Conservation (phyloP, 2,113 vertebrate species). For the Cyphomyrus plagiostoma region DNA sequence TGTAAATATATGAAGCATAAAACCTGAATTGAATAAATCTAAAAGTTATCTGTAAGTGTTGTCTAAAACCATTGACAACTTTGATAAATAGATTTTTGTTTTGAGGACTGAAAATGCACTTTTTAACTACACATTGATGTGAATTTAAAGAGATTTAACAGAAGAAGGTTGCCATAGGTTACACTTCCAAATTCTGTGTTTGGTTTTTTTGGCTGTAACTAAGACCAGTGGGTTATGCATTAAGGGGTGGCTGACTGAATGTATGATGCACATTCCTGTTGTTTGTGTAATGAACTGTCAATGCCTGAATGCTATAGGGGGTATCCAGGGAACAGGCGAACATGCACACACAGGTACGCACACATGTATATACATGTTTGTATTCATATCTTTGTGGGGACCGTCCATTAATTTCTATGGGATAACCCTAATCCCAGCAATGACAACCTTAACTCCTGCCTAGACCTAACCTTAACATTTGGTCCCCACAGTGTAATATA, state of each 20-base stretch:
- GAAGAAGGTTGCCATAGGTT: background rate
- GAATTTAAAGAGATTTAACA: background rate
- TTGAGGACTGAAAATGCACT: background rate
- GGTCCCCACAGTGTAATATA: background rate
- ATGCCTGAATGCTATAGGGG: background rate
- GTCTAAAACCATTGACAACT: background rate
- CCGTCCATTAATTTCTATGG: background rate
- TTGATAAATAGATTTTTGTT: background rate
- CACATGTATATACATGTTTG: background rate
- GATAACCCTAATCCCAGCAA: background rate
- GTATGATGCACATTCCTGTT: background rate
- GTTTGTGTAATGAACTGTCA: background rate
- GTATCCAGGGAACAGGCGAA: background rate
- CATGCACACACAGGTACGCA: background rate
- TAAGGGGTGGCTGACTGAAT: background rate
- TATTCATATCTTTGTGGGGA: background rate
- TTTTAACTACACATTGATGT: background rate
- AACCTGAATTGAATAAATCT: background rate
- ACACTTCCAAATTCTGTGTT: background rate
- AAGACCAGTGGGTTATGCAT: background rate
- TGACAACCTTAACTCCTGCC: background rate
- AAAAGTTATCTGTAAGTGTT: background rate
- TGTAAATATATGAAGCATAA: background rate
- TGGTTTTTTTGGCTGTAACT: background rate
- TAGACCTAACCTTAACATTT: background rate